These are phyloP conservation scores for Endomychus coccineus DNA, from an alignment of 2,888 invertebrate genomes.

Conservation along the genomic window DNA sequence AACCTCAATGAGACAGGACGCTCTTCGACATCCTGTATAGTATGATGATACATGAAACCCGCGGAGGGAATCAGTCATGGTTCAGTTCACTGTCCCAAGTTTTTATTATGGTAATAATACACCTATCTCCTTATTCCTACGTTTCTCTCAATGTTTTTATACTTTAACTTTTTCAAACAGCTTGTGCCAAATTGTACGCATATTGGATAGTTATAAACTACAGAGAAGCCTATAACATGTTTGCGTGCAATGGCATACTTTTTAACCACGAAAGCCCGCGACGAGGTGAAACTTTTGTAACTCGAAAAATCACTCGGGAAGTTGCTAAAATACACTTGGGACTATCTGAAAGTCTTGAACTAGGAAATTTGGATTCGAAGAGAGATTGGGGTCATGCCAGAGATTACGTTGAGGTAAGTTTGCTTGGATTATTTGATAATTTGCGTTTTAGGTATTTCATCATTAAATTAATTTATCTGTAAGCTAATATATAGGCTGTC, in stretches of 20 bases:
- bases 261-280: slow-evolving; percentile 97
- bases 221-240: slow-evolving; percentile 91
- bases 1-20: too few relatives aligned
- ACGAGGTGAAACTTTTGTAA: slow-evolving; percentile 96
- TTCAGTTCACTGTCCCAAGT: too few relatives aligned
- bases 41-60: too few relatives aligned
- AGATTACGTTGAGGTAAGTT: slow-evolving; percentile 83
- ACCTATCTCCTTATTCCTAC: too few relatives aligned
- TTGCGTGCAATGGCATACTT: slow-evolving; percentile 90
- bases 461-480: too few relatives aligned
- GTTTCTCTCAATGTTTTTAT: too few relatives aligned
- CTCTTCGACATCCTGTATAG: too few relatives aligned
- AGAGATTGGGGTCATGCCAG: slow-evolving; percentile 98
- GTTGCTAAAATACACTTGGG: slow-evolving; percentile 94
- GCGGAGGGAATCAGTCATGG: too few relatives aligned
- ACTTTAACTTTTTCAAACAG: too few relatives aligned
- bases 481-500: too few relatives aligned
- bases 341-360: slow-evolving; percentile 73
- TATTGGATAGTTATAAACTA: slow-evolving; percentile 97
- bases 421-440: neutral
- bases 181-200: slow-evolving; percentile 91
- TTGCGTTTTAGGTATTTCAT: too few relatives aligned
- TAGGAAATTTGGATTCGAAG: slow-evolving; percentile 92
- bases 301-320: slow-evolving; percentile 93
- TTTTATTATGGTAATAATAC: too few relatives aligned